Evolutionary conservation across 2,888 invertebrate species (phyloP).

Genomic region (Caenorhabditis parvicauda): DNA sequence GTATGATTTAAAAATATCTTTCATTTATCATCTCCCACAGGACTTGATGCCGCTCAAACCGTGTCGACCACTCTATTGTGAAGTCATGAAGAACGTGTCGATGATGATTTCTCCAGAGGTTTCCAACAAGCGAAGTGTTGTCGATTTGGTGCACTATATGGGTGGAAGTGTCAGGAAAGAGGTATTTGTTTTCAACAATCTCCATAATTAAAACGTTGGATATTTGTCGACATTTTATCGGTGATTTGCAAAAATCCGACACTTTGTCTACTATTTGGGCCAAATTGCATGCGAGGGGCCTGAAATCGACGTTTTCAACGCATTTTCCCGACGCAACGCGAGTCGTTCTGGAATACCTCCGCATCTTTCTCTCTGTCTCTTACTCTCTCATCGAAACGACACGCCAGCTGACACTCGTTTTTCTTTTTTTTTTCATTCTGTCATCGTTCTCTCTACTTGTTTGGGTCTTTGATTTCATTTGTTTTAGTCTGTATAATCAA

Average conservation of each 20-base stretch:
- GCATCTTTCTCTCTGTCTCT: too few species aligned
- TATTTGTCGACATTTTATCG: not conserved
- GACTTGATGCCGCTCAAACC: constrained; percentile 22
- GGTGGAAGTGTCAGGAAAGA: constrained; percentile 81
- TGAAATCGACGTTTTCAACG: not conserved
- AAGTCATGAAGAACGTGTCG: constrained; percentile 27
- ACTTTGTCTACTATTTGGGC: not conserved
- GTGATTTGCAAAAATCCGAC: not conserved
- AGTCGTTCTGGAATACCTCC: too few species aligned
- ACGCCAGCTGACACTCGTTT: too few species aligned
- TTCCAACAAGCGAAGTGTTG: constrained; percentile 62
- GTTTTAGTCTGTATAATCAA: too few species aligned
- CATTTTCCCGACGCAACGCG: too few species aligned
- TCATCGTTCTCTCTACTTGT: too few species aligned
- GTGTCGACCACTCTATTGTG: constrained; percentile 30
- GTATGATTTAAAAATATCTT: not conserved
- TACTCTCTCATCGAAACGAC: too few species aligned
- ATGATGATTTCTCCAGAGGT: constrained; percentile 29
- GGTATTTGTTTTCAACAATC: constrained; percentile 6
- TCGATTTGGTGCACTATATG: constrained; percentile 89
- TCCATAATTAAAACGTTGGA: not conserved
- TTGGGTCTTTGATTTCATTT: too few species aligned
- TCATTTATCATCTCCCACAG: constrained; percentile 1
- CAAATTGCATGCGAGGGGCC: not conserved
- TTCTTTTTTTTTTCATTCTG: too few species aligned